Conservation (phyloP, 2,113 vertebrate genomes). For the Hylia prasina region DNA sequence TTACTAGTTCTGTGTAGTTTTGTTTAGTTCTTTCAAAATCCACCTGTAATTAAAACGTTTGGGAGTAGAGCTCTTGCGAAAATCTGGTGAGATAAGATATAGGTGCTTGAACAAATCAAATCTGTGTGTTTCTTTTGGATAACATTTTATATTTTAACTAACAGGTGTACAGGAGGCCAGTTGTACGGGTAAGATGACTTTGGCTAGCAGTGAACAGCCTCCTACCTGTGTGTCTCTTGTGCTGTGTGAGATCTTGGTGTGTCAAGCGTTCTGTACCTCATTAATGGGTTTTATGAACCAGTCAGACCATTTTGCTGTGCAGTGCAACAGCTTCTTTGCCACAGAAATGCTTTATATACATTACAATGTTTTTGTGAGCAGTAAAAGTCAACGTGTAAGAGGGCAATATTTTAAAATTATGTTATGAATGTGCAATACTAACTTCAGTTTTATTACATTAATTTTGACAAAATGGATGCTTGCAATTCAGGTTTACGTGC, state of each 20-base stretch:
- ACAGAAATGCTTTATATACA: slow-evolving; percentile 65
- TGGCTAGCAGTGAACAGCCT: slow-evolving; percentile 67
- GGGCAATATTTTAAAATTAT: slow-evolving; percentile 46
- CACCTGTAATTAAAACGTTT: background rate
- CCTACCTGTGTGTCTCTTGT: slow-evolving; percentile 73
- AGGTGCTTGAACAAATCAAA: slow-evolving; percentile 1
- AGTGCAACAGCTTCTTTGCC: slow-evolving; percentile 69
- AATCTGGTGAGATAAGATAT: background rate
- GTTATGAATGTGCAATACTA: slow-evolving; percentile 50
- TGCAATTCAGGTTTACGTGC: background rate
- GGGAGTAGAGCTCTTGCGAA: background rate
- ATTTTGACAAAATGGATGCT: slow-evolving; percentile 55
- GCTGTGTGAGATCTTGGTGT: slow-evolving; percentile 67
- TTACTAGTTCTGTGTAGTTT: background rate
- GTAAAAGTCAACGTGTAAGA: slow-evolving; percentile 49
- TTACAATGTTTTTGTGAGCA: slow-evolving; percentile 50
- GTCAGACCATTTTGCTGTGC: slow-evolving; percentile 63
- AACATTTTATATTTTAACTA: slow-evolving; percentile 81
- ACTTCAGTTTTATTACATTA: slow-evolving; percentile 53
- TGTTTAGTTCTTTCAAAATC: background rate
- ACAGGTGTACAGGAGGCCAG: slow-evolving; percentile 85
- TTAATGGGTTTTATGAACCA: slow-evolving; percentile 60
- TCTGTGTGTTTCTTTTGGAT: slow-evolving; percentile 38
- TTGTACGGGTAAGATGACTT: slow-evolving; percentile 82
- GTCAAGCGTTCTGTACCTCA: slow-evolving; percentile 57